Conservation (phyloP, 53 echinoderm and acorn worm genomes). For the Mesocentrotus franciscanus region DNA sequence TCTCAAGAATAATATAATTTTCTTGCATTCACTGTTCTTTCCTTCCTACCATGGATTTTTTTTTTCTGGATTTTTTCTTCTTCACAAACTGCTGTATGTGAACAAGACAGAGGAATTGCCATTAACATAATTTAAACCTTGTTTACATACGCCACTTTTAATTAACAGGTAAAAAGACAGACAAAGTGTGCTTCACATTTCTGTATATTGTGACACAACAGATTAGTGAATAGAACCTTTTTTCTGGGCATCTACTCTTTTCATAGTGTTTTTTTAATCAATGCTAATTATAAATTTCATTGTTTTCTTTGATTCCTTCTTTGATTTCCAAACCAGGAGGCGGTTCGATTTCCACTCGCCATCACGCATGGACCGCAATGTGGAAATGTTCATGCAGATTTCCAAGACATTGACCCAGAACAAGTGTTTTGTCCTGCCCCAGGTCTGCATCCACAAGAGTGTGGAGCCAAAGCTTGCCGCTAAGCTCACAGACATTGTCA, state of each 20-base stretch:
- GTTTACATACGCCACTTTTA: neutral
- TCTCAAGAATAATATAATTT: no score
- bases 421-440: constrained; percentile 82
- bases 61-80: no score
- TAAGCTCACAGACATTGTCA: constrained; percentile 96
- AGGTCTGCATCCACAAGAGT: constrained; percentile 89
- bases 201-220: neutral
- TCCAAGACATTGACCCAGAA: constrained; percentile 89
- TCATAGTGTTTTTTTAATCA: no score
- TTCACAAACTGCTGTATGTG: neutral
- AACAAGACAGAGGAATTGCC: neutral
- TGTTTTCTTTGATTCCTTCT: neutral
- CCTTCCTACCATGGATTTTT: no score
- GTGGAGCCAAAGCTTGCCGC: constrained; percentile 86
- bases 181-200: neutral
- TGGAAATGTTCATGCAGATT: constrained; percentile 99
- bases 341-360: constrained; percentile 99
- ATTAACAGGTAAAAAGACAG: no score
- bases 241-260: no score
- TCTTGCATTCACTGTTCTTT: no score
- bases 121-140: neutral
- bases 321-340: constrained; percentile 66
- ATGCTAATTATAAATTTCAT: neutral
- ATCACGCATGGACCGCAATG: constrained; percentile 98
- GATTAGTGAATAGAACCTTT: no score